phyloP scores from a whole-genome alignment of 1,140 invertebrate species.

The Anoplophora glabripennis region DNA sequence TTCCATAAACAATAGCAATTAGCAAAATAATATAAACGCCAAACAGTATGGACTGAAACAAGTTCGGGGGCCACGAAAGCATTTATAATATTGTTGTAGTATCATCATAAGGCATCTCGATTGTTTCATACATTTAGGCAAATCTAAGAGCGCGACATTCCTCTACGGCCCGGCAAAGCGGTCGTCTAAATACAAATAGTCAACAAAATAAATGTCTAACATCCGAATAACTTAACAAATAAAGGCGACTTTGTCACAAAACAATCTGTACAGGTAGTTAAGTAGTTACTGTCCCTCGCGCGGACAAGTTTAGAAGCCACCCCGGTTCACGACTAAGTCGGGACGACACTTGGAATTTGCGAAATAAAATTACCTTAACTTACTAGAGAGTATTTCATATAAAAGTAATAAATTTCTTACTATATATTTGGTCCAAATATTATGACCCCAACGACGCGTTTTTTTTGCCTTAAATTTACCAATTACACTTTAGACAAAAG shows the following conservation, averaged over 20 bases:
- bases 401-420: constrained; percentile 11
- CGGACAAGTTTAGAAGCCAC: constrained; percentile 26
- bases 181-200: constrained; percentile 39
- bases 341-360: constrained; percentile 2
- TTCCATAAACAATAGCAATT: constrained; percentile 23
- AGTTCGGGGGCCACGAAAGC: constrained; percentile 23
- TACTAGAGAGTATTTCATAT: constrained; percentile 13
- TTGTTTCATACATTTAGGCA: constrained; percentile 34
- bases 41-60: constrained; percentile 40
- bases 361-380: constrained; percentile 4
- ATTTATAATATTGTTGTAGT: constrained; percentile 8
- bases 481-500: neutral
- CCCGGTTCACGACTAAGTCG: neutral
- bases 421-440: constrained; percentile 23
- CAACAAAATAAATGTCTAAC: constrained; percentile 41
- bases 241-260: constrained; percentile 35
- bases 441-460: neutral
- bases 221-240: constrained; percentile 39
- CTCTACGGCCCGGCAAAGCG: constrained; percentile 29
- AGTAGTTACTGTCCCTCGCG: constrained; percentile 10
- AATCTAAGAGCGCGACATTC: constrained; percentile 38
- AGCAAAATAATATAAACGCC: constrained; percentile 27
- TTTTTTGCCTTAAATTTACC: neutral
- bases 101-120: constrained; percentile 36
- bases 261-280: constrained; percentile 34